phyloP scores from a whole-genome alignment of 2,113 vertebrate genomes.

The Galemys pyrenaicus region DNA sequence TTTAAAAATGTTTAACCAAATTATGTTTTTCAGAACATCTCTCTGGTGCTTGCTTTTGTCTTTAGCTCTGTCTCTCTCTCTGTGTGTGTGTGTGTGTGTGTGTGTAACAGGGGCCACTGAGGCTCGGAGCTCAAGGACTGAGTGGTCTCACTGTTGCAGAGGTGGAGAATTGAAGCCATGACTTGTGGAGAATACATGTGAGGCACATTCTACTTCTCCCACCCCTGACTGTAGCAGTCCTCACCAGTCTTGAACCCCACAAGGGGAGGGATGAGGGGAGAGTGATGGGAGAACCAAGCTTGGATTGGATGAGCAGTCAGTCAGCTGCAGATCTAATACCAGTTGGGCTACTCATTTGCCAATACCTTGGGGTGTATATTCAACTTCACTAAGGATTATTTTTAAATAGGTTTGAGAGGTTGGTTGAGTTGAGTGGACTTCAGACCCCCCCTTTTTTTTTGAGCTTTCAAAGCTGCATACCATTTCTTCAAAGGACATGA shows the following conservation, averaged over 20 bases:
- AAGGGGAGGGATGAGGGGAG: background rate
- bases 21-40: too few species aligned
- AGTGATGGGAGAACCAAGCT: background rate
- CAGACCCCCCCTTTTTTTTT: background rate
- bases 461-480: slow-evolving; percentile 9
- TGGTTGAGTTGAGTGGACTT: background rate
- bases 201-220: background rate
- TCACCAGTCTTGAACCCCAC: background rate
- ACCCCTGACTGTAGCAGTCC: background rate
- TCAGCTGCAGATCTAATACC: background rate
- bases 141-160: background rate
- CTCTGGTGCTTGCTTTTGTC: too few species aligned
- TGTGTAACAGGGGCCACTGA: background rate
- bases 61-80: too few species aligned
- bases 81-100: background rate
- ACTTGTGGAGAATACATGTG: background rate
- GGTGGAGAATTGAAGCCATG: background rate
- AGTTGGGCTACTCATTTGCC: background rate
- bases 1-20: too few species aligned
- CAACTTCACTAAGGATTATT: background rate
- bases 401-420: background rate
- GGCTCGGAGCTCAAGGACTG: background rate
- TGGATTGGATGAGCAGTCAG: background rate
- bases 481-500: slow-evolving; percentile 15
- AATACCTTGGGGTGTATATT: background rate